phyloP scores from a whole-genome alignment of 2,888 invertebrate genomes.

The Dasysyrphus albostriatus region DNA sequence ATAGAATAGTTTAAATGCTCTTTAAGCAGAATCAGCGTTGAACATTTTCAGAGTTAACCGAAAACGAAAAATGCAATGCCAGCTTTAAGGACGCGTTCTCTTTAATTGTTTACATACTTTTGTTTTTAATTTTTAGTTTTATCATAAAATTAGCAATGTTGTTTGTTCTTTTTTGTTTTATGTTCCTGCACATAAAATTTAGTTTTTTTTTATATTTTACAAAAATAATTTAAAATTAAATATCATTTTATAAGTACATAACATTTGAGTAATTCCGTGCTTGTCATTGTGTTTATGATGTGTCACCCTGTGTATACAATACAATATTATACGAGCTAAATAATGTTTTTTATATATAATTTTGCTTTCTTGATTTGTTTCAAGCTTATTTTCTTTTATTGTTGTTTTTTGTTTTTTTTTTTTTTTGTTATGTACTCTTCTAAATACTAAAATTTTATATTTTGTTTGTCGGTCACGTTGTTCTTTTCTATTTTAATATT shows the following conservation, averaged over 20 bases:
- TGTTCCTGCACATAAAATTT: constrained; percentile 17
- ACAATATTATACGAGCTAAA: constrained; percentile 50
- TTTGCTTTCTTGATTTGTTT: constrained; percentile 27
- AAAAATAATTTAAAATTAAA: constrained; percentile 28
- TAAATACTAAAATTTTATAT: constrained; percentile 39
- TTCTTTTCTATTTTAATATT: constrained; percentile 12
- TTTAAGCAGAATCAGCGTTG: neutral
- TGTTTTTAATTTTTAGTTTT: constrained; percentile 1
- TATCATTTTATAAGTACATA: constrained; percentile 38
- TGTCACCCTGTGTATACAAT: constrained; percentile 57
- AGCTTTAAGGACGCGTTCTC: neutral
- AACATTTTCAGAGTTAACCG: neutral
- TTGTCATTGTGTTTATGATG: constrained; percentile 46
- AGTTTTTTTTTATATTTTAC: constrained; percentile 16
- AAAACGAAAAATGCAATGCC: neutral
- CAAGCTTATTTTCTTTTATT: constrained; percentile 61
- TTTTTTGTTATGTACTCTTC: constrained; percentile 14
- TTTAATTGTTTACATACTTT: neutral
- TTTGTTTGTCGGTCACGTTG: constrained; percentile 43
- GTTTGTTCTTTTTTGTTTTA: constrained; percentile 12
- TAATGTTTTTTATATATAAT: constrained; percentile 46
- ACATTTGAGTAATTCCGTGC: constrained; percentile 60
- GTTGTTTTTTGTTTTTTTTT: no score
- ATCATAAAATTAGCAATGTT: constrained; percentile 6
- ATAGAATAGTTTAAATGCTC: neutral